Conservation (phyloP, 1,140 invertebrate genomes). For the Popillia japonica region DNA sequence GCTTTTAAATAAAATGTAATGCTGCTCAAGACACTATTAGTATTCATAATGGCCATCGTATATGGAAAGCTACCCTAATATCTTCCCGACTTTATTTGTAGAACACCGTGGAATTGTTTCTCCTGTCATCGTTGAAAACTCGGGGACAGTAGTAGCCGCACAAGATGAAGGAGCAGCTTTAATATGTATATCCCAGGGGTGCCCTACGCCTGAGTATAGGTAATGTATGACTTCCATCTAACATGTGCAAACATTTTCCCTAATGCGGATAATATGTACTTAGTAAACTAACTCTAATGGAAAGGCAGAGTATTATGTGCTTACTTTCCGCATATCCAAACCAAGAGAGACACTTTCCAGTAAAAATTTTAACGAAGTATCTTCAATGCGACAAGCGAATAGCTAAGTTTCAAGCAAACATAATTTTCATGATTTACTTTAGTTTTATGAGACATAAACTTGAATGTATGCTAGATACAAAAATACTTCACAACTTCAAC, state of each 20-base stretch:
- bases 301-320: not conserved
- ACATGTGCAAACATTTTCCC: not conserved
- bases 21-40: too few relatives aligned
- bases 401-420: too few relatives aligned
- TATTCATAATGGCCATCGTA: too few relatives aligned
- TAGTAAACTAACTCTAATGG: slow-evolving; percentile 18
- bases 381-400: not conserved
- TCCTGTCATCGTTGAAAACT: slow-evolving; percentile 74
- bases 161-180: slow-evolving; percentile 79
- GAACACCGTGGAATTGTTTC: slow-evolving; percentile 73
- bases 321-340: not conserved
- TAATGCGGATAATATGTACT: slow-evolving; percentile 11
- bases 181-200: slow-evolving; percentile 76
- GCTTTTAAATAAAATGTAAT: too few relatives aligned
- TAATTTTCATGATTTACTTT: too few relatives aligned
- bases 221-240: slow-evolving; percentile 55
- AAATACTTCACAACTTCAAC: too few relatives aligned
- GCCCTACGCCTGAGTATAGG: slow-evolving; percentile 79
- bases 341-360: not conserved
- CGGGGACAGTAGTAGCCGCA: slow-evolving; percentile 71
- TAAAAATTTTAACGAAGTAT: not conserved
- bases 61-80: too few relatives aligned
- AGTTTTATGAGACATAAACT: too few relatives aligned
- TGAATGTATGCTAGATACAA: too few relatives aligned
- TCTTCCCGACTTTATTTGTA: slow-evolving; percentile 55